Percentiles rank a stretch among this genome's conserved stretches.
Evolutionary conservation across 2,113 vertebrate species (phyloP).

Genomic region (Heliornis fulica): DNA sequence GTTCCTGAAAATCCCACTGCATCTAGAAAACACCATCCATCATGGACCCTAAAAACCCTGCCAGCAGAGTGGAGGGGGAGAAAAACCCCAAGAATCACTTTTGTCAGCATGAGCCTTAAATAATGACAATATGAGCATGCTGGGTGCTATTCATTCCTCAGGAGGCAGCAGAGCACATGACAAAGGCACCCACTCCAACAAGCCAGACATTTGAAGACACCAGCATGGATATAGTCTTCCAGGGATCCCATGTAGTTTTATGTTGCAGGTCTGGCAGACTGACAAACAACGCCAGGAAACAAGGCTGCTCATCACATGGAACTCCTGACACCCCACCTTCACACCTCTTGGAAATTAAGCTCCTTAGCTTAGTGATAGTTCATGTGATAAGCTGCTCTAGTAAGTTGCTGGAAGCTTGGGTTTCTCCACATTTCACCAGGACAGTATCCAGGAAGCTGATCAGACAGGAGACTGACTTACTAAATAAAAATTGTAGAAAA

Average conservation of each 20-base stretch:
- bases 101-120: not conserved
- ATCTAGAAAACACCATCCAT: not conserved
- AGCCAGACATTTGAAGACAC: not conserved
- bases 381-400: not conserved
- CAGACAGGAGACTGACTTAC: not conserved
- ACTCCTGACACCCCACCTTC: not conserved
- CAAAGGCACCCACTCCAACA: not conserved
- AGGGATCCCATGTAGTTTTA: not conserved
- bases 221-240: not conserved
- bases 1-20: not conserved
- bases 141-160: not conserved
- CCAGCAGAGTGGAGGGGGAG: not conserved
- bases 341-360: not conserved
- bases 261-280: not conserved
- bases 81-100: not conserved
- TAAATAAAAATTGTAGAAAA: not conserved
- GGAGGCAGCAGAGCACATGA: not conserved
- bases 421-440: not conserved
- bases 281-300: not conserved
- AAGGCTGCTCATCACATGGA: not conserved
- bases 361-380: not conserved
- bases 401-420: not conserved
- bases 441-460: not conserved
- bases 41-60: not conserved
- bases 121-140: fast-evolving